These are phyloP conservation scores for Aurelia aurita DNA, from an alignment of 30 jellyfish, hydroid and myxozoan species.

Conservation along the genomic window DNA sequence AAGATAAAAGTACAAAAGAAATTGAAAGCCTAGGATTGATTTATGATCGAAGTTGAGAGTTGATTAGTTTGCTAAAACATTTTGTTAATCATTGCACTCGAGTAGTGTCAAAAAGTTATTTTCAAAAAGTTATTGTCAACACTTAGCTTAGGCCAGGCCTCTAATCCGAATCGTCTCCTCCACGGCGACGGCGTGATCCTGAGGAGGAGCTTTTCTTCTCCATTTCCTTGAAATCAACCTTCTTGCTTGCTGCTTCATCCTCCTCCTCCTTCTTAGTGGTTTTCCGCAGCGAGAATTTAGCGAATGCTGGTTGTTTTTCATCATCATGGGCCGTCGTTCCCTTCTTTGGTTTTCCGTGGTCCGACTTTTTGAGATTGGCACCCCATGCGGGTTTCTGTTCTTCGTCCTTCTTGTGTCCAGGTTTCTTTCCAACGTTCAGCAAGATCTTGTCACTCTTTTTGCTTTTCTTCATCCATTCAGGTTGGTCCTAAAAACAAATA, in stretches of 20 bases:
- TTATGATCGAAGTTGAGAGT: too few species aligned
- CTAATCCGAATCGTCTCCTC: constrained; percentile 88
- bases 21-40: too few species aligned
- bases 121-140: constrained; percentile 11
- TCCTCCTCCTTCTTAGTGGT: constrained; percentile 71
- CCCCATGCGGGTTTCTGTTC: constrained; percentile 83
- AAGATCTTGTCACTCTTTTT: constrained; percentile 70
- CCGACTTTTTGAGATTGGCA: constrained; percentile 68
- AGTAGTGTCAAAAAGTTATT: constrained; percentile 28
- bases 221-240: constrained; percentile 65
- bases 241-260: constrained; percentile 46
- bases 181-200: constrained; percentile 80
- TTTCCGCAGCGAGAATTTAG: constrained; percentile 63
- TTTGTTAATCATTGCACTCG: constrained; percentile 66
- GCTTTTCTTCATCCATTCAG: constrained; percentile 88
- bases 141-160: background rate
- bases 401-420: constrained; percentile 75
- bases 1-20: too few species aligned
- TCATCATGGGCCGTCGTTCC: constrained; percentile 39
- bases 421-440: constrained; percentile 77
- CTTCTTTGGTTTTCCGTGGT: constrained; percentile 24
- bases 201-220: constrained; percentile 49
- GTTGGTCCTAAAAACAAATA: constrained; percentile 59
- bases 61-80: background rate
- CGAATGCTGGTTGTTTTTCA: constrained; percentile 52